phyloP scores from a whole-genome alignment of 2,113 vertebrate genomes.

The Orthonyx spaldingii region DNA sequence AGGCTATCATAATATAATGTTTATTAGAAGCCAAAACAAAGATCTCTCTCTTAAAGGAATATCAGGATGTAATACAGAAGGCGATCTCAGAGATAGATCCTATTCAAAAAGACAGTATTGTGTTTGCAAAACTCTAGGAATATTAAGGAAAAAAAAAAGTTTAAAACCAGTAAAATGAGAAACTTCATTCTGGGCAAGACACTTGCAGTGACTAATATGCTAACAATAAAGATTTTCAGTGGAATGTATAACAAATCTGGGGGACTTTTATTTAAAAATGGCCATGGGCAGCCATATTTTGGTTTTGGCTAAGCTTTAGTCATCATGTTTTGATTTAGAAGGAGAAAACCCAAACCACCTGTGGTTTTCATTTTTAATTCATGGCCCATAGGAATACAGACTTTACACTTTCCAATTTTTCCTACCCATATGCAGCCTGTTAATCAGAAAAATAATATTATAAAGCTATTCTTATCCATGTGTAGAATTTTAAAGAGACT shows the following conservation, averaged over 20 bases:
- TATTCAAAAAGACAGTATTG: background rate
- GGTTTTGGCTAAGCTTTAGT: constrained; percentile 46
- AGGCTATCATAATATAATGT: constrained; percentile 27
- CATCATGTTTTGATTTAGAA: constrained; percentile 53
- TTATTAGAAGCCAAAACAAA: constrained; percentile 61
- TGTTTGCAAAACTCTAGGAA: background rate
- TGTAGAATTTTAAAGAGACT: constrained; percentile 1
- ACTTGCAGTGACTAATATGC: background rate
- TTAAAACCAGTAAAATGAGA: background rate
- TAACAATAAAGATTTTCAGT: constrained; percentile 1
- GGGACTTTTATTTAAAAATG: constrained; percentile 38
- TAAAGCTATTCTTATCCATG: constrained; percentile 3
- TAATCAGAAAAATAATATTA: constrained; percentile 48
- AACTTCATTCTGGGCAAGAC: background rate
- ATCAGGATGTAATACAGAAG: background rate
- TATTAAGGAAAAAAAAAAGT: background rate
- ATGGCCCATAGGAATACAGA: constrained; percentile 44
- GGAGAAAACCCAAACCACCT: constrained; percentile 62
- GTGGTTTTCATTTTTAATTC: constrained; percentile 62
- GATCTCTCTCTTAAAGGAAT: constrained; percentile 31
- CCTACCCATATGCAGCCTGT: constrained; percentile 1
- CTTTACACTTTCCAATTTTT: constrained; percentile 41
- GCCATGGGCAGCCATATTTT: constrained; percentile 17
- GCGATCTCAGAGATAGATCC: background rate
- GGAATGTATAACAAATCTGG: constrained; percentile 8